Conservation (phyloP, 2,888 invertebrate species). For the Macrophya alboannulata region DNA sequence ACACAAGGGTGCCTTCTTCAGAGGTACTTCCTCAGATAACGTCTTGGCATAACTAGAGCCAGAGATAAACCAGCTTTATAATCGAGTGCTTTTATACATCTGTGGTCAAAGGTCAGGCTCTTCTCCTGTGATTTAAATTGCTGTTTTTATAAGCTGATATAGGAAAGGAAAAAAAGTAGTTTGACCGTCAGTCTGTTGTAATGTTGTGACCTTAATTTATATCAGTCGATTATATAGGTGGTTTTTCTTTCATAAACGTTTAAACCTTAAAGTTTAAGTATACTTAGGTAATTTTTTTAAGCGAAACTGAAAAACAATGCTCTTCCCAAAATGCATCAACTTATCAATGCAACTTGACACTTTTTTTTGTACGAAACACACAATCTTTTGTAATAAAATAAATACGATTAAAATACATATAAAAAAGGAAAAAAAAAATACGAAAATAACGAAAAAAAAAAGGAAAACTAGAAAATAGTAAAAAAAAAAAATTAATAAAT, state of each 20-base stretch:
- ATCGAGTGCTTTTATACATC: slow-evolving; percentile 40
- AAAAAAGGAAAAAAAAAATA: slow-evolving; percentile 41
- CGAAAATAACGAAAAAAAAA: no score
- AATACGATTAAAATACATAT: slow-evolving; percentile 55
- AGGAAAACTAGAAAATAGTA: slow-evolving; percentile 20
- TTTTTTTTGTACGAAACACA: slow-evolving; percentile 44
- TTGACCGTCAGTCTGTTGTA: neutral
- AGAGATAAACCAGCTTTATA: slow-evolving; percentile 35
- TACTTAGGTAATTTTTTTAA: slow-evolving; percentile 44
- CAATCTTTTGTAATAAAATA: slow-evolving; percentile 52
- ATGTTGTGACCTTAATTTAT: slow-evolving; percentile 7
- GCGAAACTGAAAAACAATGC: slow-evolving; percentile 52
- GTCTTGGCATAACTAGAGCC: slow-evolving; percentile 46
- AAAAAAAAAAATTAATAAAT: slow-evolving; percentile 40
- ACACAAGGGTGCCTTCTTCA: slow-evolving; percentile 64
- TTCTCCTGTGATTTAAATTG: slow-evolving; percentile 34
- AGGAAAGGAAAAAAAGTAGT: neutral
- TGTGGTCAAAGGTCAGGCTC: slow-evolving; percentile 11
- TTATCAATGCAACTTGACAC: slow-evolving; percentile 52
- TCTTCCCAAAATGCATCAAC: slow-evolving; percentile 55
- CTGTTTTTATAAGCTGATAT: neutral
- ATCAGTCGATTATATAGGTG: slow-evolving; percentile 46
- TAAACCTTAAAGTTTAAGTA: slow-evolving; percentile 37
- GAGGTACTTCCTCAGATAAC: slow-evolving; percentile 57
- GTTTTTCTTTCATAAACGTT: slow-evolving; percentile 36